Evolutionary conservation across 2,888 invertebrate species (phyloP).

Genomic region (Nomada lathburiana): DNA sequence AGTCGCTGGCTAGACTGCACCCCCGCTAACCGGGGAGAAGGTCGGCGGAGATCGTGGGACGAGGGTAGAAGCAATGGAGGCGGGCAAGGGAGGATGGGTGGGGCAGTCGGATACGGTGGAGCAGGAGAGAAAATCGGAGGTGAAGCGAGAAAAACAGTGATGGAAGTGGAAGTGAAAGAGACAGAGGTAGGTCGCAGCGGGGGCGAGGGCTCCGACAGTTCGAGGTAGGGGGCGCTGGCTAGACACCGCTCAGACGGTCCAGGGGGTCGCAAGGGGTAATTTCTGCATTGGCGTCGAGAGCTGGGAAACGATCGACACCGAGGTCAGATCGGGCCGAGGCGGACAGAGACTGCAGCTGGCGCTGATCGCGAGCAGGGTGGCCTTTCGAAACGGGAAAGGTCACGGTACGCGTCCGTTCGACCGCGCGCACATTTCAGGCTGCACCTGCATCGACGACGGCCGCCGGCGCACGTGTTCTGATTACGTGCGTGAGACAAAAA

Average conservation of each 20-base stretch:
- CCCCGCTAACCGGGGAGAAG: constrained; percentile 76
- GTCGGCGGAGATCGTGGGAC: constrained; percentile 75
- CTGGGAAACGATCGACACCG: constrained; percentile 54
- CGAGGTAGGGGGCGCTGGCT: constrained; percentile 84
- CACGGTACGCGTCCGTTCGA: constrained; percentile 35
- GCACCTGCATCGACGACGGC: constrained; percentile 68
- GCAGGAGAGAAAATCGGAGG: constrained; percentile 35
- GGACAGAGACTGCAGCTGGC: constrained; percentile 42
- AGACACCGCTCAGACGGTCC: constrained; percentile 85
- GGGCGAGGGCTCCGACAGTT: constrained; percentile 77
- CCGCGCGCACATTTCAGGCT: constrained; percentile 32
- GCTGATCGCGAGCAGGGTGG: constrained; percentile 41
- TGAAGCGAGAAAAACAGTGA: constrained; percentile 77
- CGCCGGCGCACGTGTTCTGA: constrained; percentile 65
- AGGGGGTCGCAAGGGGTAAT: constrained; percentile 80
- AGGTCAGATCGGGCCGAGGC: constrained; percentile 17
- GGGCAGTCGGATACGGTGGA: constrained; percentile 69
- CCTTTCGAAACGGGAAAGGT: constrained; percentile 50
- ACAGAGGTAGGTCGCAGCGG: constrained; percentile 65
- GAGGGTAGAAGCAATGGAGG: constrained; percentile 63
- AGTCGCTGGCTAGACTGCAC: constrained; percentile 82
- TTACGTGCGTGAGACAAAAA: constrained; percentile 65
- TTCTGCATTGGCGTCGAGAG: constrained; percentile 77
- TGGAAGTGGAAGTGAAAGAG: constrained; percentile 78
- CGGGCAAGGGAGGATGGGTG: constrained; percentile 58